Evolutionary conservation across 2,113 vertebrate species (phyloP).

Genomic region (Patagioenas fasciata): DNA sequence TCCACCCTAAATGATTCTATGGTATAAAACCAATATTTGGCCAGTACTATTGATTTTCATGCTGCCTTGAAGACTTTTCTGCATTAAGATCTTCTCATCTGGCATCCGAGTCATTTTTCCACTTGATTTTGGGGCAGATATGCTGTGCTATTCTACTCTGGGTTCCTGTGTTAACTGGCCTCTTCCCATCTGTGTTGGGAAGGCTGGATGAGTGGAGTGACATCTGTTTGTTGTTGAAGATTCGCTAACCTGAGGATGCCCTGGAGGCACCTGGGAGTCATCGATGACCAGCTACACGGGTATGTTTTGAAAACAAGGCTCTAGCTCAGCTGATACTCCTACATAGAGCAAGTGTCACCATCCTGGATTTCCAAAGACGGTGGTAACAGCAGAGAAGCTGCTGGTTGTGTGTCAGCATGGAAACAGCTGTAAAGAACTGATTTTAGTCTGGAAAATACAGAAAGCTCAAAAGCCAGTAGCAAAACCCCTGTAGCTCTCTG

Average conservation of each 20-base stretch:
- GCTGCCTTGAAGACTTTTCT: background rate
- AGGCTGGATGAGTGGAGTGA: background rate
- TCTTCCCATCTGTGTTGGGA: background rate
- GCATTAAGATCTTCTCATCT: background rate
- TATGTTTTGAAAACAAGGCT: background rate
- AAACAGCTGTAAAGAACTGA: background rate
- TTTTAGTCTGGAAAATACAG: background rate
- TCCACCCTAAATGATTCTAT: no score
- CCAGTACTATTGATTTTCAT: background rate
- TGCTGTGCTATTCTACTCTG: background rate
- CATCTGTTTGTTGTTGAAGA: background rate
- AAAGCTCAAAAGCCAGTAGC: background rate
- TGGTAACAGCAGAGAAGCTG: background rate
- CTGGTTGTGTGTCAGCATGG: background rate
- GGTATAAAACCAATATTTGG: background rate
- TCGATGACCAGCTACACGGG: accelerated
- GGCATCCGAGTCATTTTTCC: background rate
- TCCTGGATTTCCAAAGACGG: background rate
- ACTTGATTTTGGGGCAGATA: no score
- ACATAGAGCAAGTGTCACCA: accelerated
- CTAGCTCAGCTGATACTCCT: background rate
- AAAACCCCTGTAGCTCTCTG: background rate
- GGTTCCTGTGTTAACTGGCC: background rate
- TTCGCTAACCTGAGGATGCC: background rate
- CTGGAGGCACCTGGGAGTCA: background rate